Evolutionary conservation across 2,888 invertebrate species (phyloP).

Genomic region (Acronicta alni): DNA sequence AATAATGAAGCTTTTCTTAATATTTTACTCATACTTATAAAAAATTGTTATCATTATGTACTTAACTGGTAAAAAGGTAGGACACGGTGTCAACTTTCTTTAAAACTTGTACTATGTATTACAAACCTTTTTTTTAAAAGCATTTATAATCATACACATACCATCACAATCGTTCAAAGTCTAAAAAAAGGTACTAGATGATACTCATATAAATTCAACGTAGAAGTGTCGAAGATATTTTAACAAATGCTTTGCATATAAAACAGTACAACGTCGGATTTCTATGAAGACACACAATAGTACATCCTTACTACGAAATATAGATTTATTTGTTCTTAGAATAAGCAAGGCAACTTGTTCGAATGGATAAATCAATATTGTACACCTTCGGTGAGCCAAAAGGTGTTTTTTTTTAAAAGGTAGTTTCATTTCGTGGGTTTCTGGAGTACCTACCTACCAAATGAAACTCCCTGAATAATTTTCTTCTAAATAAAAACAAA

Average conservation of each 20-base stretch:
- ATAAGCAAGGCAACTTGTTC: conserved; percentile 7
- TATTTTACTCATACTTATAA: too few relatives aligned
- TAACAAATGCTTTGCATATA: conserved; percentile 39
- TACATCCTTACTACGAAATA: conserved; percentile 34
- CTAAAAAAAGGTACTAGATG: conserved; percentile 40
- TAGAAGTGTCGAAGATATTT: conserved; percentile 15
- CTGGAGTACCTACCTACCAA: too few relatives aligned
- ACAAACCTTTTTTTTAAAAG: background rate
- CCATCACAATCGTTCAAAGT: conserved; percentile 13
- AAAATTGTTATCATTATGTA: too few relatives aligned
- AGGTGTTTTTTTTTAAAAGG: too few relatives aligned
- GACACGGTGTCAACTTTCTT: too few relatives aligned
- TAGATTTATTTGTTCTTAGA: conserved; percentile 37
- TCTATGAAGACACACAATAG: conserved; percentile 29
- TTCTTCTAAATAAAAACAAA: too few relatives aligned
- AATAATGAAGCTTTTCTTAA: too few relatives aligned
- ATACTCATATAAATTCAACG: conserved; percentile 24
- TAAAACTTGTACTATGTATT: background rate
- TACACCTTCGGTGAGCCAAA: background rate
- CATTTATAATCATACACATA: too few relatives aligned
- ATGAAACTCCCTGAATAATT: too few relatives aligned
- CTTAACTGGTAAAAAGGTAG: too few relatives aligned
- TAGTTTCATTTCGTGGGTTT: too few relatives aligned
- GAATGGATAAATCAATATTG: conserved; percentile 12
- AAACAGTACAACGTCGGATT: conserved; percentile 24